A percentile compares a stretch with the other conserved stretches of the same genome.
Evolutionary conservation across 2,888 invertebrate genomes (phyloP).

Genomic region (Platycheirus albimanus): DNA sequence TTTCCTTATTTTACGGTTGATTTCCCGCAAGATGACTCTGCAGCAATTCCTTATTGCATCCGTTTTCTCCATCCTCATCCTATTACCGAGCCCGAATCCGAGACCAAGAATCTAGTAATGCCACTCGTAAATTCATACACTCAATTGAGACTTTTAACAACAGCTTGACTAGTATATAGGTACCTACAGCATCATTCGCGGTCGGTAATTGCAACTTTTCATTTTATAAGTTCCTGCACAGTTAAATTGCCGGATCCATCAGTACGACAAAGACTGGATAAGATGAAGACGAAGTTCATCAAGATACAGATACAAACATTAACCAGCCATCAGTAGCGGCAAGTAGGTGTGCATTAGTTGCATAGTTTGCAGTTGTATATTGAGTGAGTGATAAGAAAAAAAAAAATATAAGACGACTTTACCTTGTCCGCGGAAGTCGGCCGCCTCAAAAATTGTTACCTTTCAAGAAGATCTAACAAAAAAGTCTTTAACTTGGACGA

Average conservation of each 20-base stretch:
- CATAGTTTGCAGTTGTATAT: neutral
- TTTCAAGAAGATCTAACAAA: conserved; percentile 21
- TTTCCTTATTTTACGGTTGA: conserved; percentile 18
- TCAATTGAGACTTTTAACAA: conserved; percentile 41
- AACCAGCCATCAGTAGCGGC: too few relatives aligned
- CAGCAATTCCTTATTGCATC: conserved; percentile 19
- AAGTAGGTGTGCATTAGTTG: too few relatives aligned
- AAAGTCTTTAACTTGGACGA: conserved; percentile 2
- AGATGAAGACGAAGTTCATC: too few relatives aligned
- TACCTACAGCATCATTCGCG: too few relatives aligned
- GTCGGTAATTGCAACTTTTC: conserved; percentile 49
- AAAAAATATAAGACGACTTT: conserved; percentile 37
- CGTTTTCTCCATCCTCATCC: conserved; percentile 23
- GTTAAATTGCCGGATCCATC: conserved; percentile 53
- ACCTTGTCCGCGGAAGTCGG: conserved; percentile 38
- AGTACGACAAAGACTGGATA: conserved; percentile 7
- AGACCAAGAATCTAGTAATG: neutral
- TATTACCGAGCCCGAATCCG: too few relatives aligned
- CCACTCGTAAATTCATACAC: conserved; percentile 40
- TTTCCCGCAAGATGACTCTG: conserved; percentile 27
- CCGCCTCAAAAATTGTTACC: conserved; percentile 22
- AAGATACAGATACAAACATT: conserved; percentile 5
- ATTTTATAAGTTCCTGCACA: conserved; percentile 48
- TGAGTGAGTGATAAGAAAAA: too few relatives aligned
- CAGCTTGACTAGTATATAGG: neutral